Percentiles rank a stretch among this genome's conserved stretches.
These are phyloP conservation scores for Sebastes trivittatus DNA, from an alignment of 2,797 vertebrate species.

Conservation along the genomic window DNA sequence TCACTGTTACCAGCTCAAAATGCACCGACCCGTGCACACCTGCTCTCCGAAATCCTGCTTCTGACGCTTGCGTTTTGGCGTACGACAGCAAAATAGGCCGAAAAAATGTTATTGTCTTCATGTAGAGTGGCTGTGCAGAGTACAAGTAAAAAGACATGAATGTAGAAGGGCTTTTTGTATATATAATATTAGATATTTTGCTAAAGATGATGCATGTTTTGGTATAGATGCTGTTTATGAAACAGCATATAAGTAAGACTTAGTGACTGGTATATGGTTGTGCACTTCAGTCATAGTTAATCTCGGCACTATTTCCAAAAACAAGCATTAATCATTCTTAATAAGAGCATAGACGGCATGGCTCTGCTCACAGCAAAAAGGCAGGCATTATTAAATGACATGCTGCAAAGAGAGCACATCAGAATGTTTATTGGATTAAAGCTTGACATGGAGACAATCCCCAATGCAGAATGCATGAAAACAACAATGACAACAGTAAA, in stretches of 20 bases:
- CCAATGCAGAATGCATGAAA: constrained; percentile 71
- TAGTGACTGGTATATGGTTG: constrained; percentile 16
- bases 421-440: constrained; percentile 82
- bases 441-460: constrained; percentile 75
- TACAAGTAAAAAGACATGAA: not conserved
- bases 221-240: not conserved
- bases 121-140: constrained; percentile 5
- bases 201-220: not conserved
- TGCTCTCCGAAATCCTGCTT: constrained; percentile 52
- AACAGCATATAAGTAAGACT: not conserved
- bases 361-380: constrained; percentile 64
- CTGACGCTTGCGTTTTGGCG: constrained; percentile 6
- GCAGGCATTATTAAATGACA: constrained; percentile 68
- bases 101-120: not conserved
- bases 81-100: constrained; percentile 19
- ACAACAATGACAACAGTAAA: constrained; percentile 72
- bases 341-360: constrained; percentile 62
- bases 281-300: constrained; percentile 50
- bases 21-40: constrained; percentile 47
- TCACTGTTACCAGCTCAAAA: constrained; percentile 60
- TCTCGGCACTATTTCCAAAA: constrained; percentile 56
- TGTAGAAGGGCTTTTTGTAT: not conserved
- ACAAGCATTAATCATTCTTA: constrained; percentile 69
- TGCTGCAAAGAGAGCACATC: constrained; percentile 73
- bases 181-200: not conserved